Evolutionary conservation across 2,888 invertebrate genomes (phyloP).

Genomic region (Ichneumoninae sp.): DNA sequence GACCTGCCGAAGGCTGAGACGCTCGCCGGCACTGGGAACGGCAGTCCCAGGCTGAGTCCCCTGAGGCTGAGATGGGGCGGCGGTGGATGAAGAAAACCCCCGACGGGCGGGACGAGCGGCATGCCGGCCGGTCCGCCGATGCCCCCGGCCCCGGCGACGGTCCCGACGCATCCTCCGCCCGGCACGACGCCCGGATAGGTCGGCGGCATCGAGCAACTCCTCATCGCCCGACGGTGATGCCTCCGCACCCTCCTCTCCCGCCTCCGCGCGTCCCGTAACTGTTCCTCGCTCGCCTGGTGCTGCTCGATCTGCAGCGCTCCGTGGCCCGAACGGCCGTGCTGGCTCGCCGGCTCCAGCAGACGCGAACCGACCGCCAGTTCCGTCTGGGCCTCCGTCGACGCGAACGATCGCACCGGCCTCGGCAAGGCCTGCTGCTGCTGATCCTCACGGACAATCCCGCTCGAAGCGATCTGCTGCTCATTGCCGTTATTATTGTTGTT

Average conservation of each 20-base stretch:
- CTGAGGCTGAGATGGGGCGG: slow-evolving; percentile 82
- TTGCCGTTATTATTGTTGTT: too few relatives aligned
- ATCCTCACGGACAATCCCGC: neutral
- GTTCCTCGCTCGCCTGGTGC: slow-evolving; percentile 72
- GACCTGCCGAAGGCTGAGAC: slow-evolving; percentile 83
- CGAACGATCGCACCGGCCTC: slow-evolving; percentile 76
- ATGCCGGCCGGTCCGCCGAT: slow-evolving; percentile 72
- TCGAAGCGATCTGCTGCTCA: slow-evolving; percentile 4
- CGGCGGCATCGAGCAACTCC: slow-evolving; percentile 80
- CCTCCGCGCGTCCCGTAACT: slow-evolving; percentile 78
- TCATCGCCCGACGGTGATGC: slow-evolving; percentile 78
- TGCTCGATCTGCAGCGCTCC: slow-evolving; percentile 19
- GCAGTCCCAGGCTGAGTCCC: slow-evolving; percentile 82
- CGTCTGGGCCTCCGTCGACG: slow-evolving; percentile 83
- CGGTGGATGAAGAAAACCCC: slow-evolving; percentile 81
- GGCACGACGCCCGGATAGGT: slow-evolving; percentile 75
- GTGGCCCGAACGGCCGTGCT: slow-evolving; percentile 35
- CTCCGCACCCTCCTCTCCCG: slow-evolving; percentile 80
- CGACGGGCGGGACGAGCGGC: slow-evolving; percentile 75
- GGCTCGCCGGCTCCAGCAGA: slow-evolving; percentile 46
- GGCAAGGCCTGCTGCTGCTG: slow-evolving; percentile 46
- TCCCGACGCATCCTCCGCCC: slow-evolving; percentile 61
- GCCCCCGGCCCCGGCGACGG: slow-evolving; percentile 67
- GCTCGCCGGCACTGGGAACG: slow-evolving; percentile 82
- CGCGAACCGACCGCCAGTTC: slow-evolving; percentile 71